Evolutionary conservation across 2,797 vertebrate species (phyloP), one percentile per base, ranked within the genome.

Genomic region (Falco rusticolus): DNA sequence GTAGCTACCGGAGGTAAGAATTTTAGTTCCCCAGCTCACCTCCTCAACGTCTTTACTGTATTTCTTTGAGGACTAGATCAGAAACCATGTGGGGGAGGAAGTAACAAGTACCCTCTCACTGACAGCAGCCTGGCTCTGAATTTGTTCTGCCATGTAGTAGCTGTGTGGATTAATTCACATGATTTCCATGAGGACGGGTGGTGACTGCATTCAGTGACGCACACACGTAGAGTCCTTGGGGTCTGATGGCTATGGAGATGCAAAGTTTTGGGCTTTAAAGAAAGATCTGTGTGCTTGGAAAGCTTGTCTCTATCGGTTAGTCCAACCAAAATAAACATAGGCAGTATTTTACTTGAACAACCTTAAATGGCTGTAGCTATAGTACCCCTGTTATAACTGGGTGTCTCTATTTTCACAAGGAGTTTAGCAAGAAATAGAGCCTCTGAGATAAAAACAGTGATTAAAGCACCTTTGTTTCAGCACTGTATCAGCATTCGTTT

Each of bases 181-280:
- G 22, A 39, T 14, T 48, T 74, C 39, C 9, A 3, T 4, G 20
- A 60, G 72, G 22, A 48, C 7, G 25, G 25, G 11, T 13, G 10
- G 57, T 7, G 48, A 65, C 0, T 53, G 81, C 2, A 0, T 14
- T 66, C 53, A n/a, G 53, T 18, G 60, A 45, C 50, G 79, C 0
- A 0, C 34, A 51, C 1, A 0, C 4, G 34, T 65, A 17, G 0
- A 2, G 43, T 59, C 16, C 19, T 16, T 59, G 47, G 45, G 41
- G 68, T 72, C 45, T 50, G 47, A 76, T 63, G 34, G 64, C 54
- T 75, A 47, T 1, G 11, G 74, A 47, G 54, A 43, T 47, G 54
- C 26, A 43, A 75, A 57, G 20, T 50, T 81, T 60, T 14, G 33
- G 45, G 51, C 50, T 72, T 89, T 72, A 47, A 60, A 41, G 47